A percentile compares a stretch with the other conserved stretches of the same genome.
Conservation (phyloP, 2,113 vertebrate species). For the Cololabis saira region DNA sequence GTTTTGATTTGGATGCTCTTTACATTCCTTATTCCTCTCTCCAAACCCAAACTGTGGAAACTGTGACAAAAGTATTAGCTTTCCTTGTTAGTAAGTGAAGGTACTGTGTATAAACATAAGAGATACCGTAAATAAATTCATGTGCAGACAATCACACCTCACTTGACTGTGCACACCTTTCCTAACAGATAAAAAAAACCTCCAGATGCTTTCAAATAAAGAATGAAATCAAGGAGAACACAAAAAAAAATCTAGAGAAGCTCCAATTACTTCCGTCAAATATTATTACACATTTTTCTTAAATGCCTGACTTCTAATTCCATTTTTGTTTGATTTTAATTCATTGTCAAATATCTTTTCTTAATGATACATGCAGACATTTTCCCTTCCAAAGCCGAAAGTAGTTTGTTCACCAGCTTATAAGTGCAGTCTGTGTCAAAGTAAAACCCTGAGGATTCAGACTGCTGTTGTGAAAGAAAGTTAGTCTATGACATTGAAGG, state of each 20-base stretch:
- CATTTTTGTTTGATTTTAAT: too few relatives aligned
- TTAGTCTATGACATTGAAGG: slow-evolving; percentile 58
- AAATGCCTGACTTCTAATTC: too few relatives aligned
- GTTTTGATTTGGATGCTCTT: slow-evolving; percentile 3
- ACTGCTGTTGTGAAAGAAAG: slow-evolving; percentile 28
- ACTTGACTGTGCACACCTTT: slow-evolving; percentile 20
- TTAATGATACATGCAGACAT: too few relatives aligned
- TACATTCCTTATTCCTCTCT: background rate
- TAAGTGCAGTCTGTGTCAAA: too few relatives aligned
- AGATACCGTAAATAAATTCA: slow-evolving; percentile 65
- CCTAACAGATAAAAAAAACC: slow-evolving; percentile 43
- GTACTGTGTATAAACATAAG: slow-evolving; percentile 67
- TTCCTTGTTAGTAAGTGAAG: slow-evolving; percentile 73
- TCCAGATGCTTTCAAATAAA: background rate
- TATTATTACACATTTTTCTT: too few relatives aligned
- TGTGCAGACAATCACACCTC: slow-evolving; percentile 59
- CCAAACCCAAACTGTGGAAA: slow-evolving; percentile 81
- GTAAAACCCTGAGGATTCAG: slow-evolving; percentile 24
- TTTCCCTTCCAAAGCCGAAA: too few relatives aligned
- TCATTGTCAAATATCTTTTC: too few relatives aligned
- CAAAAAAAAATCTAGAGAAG: too few relatives aligned
- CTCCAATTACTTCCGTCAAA: too few relatives aligned
- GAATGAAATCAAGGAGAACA: too few relatives aligned
- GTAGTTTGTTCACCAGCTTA: too few relatives aligned
- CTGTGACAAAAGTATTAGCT: slow-evolving; percentile 81